These are phyloP conservation scores for Ornithoptera priamus DNA, from an alignment of 2,888 invertebrate genomes.

Conservation along the genomic window DNA sequence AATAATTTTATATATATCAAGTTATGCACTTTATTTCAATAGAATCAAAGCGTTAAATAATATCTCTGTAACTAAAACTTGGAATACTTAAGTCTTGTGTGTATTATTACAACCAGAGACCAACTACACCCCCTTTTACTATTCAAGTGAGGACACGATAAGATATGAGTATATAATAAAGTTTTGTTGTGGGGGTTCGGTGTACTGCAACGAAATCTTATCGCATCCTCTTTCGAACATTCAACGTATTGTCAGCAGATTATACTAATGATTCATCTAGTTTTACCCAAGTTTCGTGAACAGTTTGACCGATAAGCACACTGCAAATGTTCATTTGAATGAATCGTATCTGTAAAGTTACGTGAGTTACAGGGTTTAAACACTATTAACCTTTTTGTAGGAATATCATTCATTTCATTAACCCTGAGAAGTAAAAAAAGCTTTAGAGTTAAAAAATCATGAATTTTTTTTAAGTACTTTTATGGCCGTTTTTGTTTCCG, in stretches of 20 bases:
- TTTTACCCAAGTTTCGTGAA: slow-evolving; percentile 21
- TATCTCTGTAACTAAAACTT: too few relatives aligned
- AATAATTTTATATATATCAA: too few relatives aligned
- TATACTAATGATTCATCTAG: slow-evolving; percentile 65
- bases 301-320: slow-evolving; percentile 23
- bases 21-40: too few relatives aligned
- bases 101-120: too few relatives aligned
- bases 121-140: slow-evolving; percentile 29
- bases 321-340: slow-evolving; percentile 8
- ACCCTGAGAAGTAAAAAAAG: too few relatives aligned
- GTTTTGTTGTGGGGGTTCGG: slow-evolving; percentile 60
- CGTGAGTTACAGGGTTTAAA: not conserved
- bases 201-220: slow-evolving; percentile 53
- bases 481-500: too few relatives aligned
- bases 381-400: slow-evolving; percentile 4
- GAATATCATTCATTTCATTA: too few relatives aligned
- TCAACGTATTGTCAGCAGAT: slow-evolving; percentile 59
- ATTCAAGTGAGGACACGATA: slow-evolving; percentile 40
- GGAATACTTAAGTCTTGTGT: too few relatives aligned
- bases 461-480: too few relatives aligned
- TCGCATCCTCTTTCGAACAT: slow-evolving; percentile 66
- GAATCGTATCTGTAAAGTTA: slow-evolving; percentile 16
- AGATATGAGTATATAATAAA: slow-evolving; percentile 47
- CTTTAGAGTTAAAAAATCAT: too few relatives aligned
- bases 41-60: too few relatives aligned